Conservation (phyloP, 2,888 invertebrate genomes). For the Phytoseiulus persimilis region DNA sequence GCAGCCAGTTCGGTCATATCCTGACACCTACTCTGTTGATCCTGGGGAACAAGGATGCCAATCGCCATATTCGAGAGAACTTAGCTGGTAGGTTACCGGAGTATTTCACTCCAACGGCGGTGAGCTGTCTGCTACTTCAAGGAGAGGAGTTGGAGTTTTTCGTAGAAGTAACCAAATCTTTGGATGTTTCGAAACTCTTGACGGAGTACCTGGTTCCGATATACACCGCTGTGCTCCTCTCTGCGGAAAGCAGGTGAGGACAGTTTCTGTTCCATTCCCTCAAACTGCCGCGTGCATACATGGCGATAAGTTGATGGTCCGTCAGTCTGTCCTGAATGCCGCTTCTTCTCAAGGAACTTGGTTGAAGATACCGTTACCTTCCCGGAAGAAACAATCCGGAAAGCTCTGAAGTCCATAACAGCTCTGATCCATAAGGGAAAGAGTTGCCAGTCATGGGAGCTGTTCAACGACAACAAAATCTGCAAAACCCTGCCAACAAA, state of each 20-base stretch:
- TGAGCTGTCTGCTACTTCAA: background rate
- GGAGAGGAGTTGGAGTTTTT: background rate
- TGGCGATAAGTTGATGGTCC: too few species aligned
- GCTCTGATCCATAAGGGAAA: background rate
- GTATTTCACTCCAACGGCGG: slow-evolving; percentile 8
- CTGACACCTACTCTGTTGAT: background rate
- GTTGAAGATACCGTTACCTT: background rate
- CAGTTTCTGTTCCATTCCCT: too few species aligned
- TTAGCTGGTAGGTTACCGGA: background rate
- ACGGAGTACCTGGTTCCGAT: background rate
- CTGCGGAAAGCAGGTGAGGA: background rate
- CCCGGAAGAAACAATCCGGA: background rate
- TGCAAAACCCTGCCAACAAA: background rate
- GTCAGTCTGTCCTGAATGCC: too few species aligned
- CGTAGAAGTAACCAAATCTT: background rate
- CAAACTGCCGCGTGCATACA: too few species aligned
- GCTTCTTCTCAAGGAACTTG: background rate
- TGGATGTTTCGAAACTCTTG: background rate
- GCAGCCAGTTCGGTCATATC: slow-evolving; percentile 20
- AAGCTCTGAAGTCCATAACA: background rate
- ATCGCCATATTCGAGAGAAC: background rate
- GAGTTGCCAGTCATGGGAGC: background rate
- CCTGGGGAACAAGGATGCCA: background rate
- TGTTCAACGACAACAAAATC: background rate
- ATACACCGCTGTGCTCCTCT: background rate